These are phyloP conservation scores for Distichodus sexfasciatus DNA, from an alignment of 2,797 vertebrate species.

Conservation along the genomic window DNA sequence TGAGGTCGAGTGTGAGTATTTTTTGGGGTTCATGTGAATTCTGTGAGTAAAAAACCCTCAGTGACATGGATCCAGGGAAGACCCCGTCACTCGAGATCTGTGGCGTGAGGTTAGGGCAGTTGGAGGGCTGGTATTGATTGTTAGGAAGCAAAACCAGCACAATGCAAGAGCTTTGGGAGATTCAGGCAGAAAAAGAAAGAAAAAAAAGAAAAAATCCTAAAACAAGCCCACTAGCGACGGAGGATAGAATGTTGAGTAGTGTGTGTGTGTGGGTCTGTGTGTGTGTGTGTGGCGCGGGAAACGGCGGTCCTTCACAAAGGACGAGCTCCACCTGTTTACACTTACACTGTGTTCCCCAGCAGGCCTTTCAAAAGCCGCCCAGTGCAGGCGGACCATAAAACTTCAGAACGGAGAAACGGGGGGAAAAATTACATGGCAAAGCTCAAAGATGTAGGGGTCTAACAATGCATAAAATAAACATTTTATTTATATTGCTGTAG, in stretches of 20 bases:
- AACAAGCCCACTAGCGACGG: slow-evolving; percentile 42
- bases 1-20: not conserved
- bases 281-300: slow-evolving; percentile 43
- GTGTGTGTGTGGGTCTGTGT: slow-evolving; percentile 60
- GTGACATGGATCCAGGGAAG: slow-evolving; percentile 45
- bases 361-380: slow-evolving; percentile 82
- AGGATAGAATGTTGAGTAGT: slow-evolving; percentile 53
- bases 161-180: slow-evolving; percentile 53
- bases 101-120: slow-evolving; percentile 36
- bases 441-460: too few relatives aligned
- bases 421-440: too few relatives aligned
- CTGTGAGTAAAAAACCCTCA: slow-evolving; percentile 15
- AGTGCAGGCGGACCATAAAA: slow-evolving; percentile 66
- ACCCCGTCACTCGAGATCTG: slow-evolving; percentile 34
- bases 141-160: slow-evolving; percentile 56
- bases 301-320: slow-evolving; percentile 70
- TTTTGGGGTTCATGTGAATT: not conserved
- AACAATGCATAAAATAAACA: too few relatives aligned
- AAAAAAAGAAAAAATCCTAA: slow-evolving; percentile 17
- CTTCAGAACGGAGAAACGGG: slow-evolving; percentile 56
- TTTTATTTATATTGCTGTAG: too few relatives aligned
- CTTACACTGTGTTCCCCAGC: slow-evolving; percentile 80
- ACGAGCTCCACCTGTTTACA: slow-evolving; percentile 90
- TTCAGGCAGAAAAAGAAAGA: slow-evolving; percentile 36
- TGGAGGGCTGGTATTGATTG: slow-evolving; percentile 8